Evolutionary conservation across 2,797 vertebrate genomes (phyloP).

Genomic region (Helicolenus hilgendorfi): DNA sequence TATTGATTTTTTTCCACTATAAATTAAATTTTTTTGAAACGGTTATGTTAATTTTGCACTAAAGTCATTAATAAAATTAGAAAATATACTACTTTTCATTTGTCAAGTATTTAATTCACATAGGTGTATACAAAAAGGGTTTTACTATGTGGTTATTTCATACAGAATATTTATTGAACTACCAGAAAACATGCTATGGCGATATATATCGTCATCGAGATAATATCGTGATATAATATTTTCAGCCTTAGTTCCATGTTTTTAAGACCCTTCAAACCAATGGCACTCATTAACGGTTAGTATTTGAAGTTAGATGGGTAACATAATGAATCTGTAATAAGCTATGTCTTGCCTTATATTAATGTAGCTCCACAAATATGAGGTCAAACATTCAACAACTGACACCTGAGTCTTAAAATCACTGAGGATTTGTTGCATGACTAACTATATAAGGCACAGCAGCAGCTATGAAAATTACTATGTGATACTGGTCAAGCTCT

Average conservation of each 20-base stretch:
- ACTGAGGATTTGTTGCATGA: constrained; percentile 56
- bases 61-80: no score
- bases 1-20: no score
- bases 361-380: not conserved
- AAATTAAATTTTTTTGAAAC: no score
- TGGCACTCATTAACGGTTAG: not conserved
- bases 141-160: no score
- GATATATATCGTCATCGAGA: no score
- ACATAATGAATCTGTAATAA: constrained; percentile 19
- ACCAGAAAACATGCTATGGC: no score
- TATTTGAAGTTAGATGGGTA: not conserved
- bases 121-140: no score
- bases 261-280: not conserved
- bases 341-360: not conserved
- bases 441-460: constrained; percentile 37
- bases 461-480: constrained; percentile 44
- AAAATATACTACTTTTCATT: no score
- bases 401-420: constrained; percentile 52
- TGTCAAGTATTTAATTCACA: no score
- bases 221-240: no score
- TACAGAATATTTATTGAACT: no score
- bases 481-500: constrained; percentile 47
- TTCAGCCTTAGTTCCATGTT: not conserved
- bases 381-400: constrained; percentile 41
- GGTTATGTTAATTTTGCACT: no score